Evolutionary conservation across 2,113 vertebrate genomes (phyloP), one percentile per base, ranked within the genome.

Genomic region (Oreotragus oreotragus): DNA sequence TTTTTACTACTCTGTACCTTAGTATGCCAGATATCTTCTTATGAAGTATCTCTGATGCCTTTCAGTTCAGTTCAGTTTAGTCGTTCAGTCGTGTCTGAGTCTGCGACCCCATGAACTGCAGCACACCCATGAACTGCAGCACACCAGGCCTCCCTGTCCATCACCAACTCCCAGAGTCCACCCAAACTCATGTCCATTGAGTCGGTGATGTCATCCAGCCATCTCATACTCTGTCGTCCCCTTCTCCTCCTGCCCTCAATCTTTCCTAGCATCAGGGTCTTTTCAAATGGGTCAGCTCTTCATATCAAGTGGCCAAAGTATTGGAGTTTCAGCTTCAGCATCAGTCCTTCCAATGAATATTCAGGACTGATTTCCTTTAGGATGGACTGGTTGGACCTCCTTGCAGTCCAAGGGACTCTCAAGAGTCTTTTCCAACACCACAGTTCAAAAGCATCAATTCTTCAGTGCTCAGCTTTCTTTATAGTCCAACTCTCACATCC

Each of bases 31-130:
- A 3, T 62, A 81, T 84, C 45, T 90, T 77, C 73, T 77, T 73
- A 12, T 85, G 15, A 84, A 57, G 62, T 58, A 81, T 21, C 58
- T 88, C 16, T 83, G 60, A 66, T 87, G 80, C n/a, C 81, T 90
- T 96, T 66, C 17, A 36, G n/a, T 21, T 70, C 17, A 66, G 33
- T 66, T 66, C 33, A 36, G n/a, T 70, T 70, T 3, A 70, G 64
- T 70, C 0, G 1, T 0, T 66, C 17, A 70, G 19, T 70, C 1
- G 0, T 70, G 17, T 36, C n/a, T 1, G 9, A 70, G n/a, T 70
- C 64, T 70, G n/a, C 0, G 0, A 70, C 17, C 17, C 64, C 64
- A 36, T 12, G n/a, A 36, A 70, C 64, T 23, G 9, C n/a, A 70
- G 64, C n/a, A 12, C n/a, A 21, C 64, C 9, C 64, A 36, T 12